Conservation (phyloP, 2,113 vertebrate genomes). For the Albula goreensis region DNA sequence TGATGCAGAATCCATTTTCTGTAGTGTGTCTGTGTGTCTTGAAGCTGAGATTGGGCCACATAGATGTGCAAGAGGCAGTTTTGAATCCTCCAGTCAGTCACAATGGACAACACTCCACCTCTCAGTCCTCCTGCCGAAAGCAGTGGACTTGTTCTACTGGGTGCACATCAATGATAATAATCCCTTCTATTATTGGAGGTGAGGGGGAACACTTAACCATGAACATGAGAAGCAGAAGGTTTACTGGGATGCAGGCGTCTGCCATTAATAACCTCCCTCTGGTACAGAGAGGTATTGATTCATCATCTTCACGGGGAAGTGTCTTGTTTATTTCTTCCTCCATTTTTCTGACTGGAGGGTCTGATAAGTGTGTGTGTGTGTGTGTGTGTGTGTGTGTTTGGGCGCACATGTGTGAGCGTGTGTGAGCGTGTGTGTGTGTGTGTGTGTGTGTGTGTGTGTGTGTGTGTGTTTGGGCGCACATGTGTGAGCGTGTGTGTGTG, state of each 20-base stretch:
- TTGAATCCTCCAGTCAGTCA: too few relatives aligned
- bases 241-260: constrained; percentile 14
- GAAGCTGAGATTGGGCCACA: not conserved
- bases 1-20: not conserved
- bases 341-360: not conserved
- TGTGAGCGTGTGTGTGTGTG: not conserved
- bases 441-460: constrained; percentile 29
- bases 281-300: constrained; percentile 41
- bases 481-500: not conserved
- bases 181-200: constrained; percentile 10
- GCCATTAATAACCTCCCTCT: constrained; percentile 45
- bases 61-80: too few relatives aligned
- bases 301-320: constrained; percentile 46
- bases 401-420: not conserved
- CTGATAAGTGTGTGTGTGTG: constrained; percentile 18
- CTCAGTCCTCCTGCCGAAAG: not conserved
- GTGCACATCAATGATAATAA: not conserved
- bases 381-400: constrained; percentile 17
- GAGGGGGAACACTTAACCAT: constrained; percentile 28
- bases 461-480: constrained; percentile 18
- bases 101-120: too few relatives aligned
- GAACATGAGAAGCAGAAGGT: constrained; percentile 25
- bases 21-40: not conserved
- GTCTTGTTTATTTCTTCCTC: constrained; percentile 32
- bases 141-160: not conserved